A percentile compares a stretch with the other conserved stretches of the same genome.
phyloP scores from a whole-genome alignment of 2,797 vertebrate species.

The Pseudocheirus occidentalis region DNA sequence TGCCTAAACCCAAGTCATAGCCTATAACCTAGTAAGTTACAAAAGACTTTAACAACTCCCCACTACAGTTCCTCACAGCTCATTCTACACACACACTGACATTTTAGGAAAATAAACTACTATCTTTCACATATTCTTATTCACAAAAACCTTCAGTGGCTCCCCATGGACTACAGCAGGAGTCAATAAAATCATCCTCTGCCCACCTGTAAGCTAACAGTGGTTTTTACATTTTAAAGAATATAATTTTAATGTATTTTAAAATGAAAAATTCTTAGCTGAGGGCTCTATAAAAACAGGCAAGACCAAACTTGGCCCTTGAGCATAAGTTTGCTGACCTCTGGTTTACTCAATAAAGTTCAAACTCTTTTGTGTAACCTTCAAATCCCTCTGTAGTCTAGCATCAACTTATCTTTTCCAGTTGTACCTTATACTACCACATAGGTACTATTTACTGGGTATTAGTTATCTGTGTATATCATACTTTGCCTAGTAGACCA shows the following conservation, averaged over 20 bases:
- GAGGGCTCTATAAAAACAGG: background rate
- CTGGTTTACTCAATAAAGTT: background rate
- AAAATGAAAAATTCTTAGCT: background rate
- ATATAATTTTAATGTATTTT: background rate
- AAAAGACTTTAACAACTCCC: background rate
- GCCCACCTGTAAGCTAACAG: background rate
- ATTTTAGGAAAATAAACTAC: background rate
- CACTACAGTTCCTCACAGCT: background rate
- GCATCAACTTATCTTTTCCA: background rate
- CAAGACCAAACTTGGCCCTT: background rate
- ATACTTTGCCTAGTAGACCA: background rate
- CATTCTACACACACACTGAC: background rate
- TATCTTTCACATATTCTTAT: background rate
- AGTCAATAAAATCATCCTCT: background rate
- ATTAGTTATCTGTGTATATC: background rate
- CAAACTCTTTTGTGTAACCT: background rate
- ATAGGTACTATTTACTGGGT: background rate
- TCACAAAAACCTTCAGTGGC: background rate
- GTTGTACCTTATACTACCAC: background rate
- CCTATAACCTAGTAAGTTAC: background rate
- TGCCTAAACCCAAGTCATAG: background rate
- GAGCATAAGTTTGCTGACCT: background rate
- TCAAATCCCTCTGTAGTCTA: background rate
- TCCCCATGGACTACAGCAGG: background rate
- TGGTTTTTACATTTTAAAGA: background rate